Percentiles rank a stretch among this genome's conserved stretches.
Conservation (phyloP, 2,888 invertebrate species). For the Cantharis flavilabris region DNA sequence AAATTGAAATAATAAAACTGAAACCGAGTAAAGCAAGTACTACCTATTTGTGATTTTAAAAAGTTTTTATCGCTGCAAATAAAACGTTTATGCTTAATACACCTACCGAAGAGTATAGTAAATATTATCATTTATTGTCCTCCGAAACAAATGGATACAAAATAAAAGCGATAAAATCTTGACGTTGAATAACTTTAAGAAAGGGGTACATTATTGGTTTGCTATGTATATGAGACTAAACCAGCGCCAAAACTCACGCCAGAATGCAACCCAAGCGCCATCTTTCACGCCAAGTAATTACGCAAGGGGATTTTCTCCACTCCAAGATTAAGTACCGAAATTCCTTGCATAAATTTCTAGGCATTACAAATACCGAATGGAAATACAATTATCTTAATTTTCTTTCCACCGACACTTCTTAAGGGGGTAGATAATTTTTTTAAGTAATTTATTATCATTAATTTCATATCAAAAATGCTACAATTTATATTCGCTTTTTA, state of each 20-base stretch:
- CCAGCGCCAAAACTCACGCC: conserved; percentile 35
- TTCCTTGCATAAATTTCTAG: conserved; percentile 52
- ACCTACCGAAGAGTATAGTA: background rate
- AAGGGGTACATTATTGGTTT: conserved; percentile 31
- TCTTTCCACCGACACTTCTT: conserved; percentile 46
- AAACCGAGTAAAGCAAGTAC: background rate
- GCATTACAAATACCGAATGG: conserved; percentile 54
- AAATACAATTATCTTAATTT: conserved; percentile 56
- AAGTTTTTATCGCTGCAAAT: background rate
- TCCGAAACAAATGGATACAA: background rate
- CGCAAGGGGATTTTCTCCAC: conserved; percentile 52
- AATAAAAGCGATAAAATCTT: conserved; percentile 5
- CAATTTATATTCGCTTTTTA: background rate
- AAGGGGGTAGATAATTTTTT: conserved; percentile 47
- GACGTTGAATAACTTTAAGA: conserved; percentile 21
- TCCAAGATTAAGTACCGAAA: conserved; percentile 54
- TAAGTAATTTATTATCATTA: conserved; percentile 36
- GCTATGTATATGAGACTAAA: conserved; percentile 27
- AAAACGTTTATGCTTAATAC: background rate
- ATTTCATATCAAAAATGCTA: conserved; percentile 22
- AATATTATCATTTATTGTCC: background rate
- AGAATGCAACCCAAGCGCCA: conserved; percentile 49
- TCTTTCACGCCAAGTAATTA: conserved; percentile 54
- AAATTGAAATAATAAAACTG: background rate
- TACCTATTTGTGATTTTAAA: background rate